Evolutionary conservation across 1,140 invertebrate species (phyloP), one percentile per base, ranked within the genome.

Genomic region (Scylla paramamosain): DNA sequence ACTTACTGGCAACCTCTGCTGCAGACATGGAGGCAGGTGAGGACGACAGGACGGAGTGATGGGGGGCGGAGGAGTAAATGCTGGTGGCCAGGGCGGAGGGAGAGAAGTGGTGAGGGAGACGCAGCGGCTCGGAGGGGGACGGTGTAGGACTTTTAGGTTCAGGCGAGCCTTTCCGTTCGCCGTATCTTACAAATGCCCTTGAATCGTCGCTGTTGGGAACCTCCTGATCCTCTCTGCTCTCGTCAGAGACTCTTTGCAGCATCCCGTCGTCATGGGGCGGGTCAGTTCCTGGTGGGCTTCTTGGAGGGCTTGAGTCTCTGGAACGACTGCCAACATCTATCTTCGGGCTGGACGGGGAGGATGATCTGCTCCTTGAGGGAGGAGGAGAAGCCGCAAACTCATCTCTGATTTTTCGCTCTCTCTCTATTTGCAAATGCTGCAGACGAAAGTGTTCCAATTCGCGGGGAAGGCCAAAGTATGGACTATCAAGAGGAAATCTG

Each of bases 281-380:
- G 4, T 95, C 94, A 10, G 46, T 77, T 28, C 92, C 83, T n/a
- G 77, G 14, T n/a, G 94, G 84, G 48, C 90, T 95, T 88, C 91
- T 92, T 32, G 48, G 28, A 28, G 94, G 94, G 28, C 94, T 95
- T 0, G 94, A 92, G 14, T 95, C 94, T 77, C 94, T 86, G n/a
- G 94, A 95, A 29, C 91, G 94, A 67, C 83, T 92, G 91, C 92
- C 94, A 31, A 95, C 94, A 82, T 95, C 94, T 46, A 95, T 95
- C 86, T 93, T 95, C 20, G 94, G 94, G 94, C 94, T 95, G 91
- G 91, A 93, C 84, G 94, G 94, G 6, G 94, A 95, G 46, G 84
- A 31, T 20, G 94, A 95, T 39, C 94, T 88, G 59, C 94, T 95
- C 31, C 52, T 67, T 32, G 94, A 89, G 1, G 91, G 94, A 7